These are phyloP conservation scores for Philypnodon macrostomus DNA, from an alignment of 2,797 vertebrate genomes.

Conservation along the genomic window DNA sequence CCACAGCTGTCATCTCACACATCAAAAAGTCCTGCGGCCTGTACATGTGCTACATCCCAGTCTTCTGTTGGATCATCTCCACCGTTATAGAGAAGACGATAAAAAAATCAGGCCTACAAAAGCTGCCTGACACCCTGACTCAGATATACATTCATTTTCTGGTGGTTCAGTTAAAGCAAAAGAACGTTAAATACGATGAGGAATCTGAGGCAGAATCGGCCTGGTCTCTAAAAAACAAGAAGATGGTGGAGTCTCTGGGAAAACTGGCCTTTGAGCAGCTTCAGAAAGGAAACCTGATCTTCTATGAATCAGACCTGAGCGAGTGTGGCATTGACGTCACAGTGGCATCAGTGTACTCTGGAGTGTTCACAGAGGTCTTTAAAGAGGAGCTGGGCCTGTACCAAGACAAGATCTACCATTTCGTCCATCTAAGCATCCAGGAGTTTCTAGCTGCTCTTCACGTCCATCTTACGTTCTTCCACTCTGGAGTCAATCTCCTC, in stretches of 20 bases:
- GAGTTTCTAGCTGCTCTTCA: slow-evolving; percentile 44
- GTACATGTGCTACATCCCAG: slow-evolving; percentile 38
- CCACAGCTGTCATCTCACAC: slow-evolving; percentile 34
- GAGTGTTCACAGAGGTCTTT: slow-evolving; percentile 34
- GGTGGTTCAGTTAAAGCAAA: slow-evolving; percentile 24
- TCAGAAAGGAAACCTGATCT: slow-evolving; percentile 33
- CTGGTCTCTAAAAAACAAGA: slow-evolving; percentile 18
- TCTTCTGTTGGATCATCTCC: slow-evolving; percentile 47
- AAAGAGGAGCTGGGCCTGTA: slow-evolving; percentile 4
- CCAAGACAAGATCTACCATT: slow-evolving; percentile 27
- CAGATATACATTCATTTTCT: slow-evolving; percentile 37
- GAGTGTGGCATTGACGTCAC: slow-evolving; percentile 19
- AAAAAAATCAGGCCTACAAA: slow-evolving; percentile 1
- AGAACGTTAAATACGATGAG: slow-evolving; percentile 25
- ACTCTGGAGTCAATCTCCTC: slow-evolving; percentile 9
- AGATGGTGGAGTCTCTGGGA: slow-evolving; percentile 21
- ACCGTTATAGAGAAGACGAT: slow-evolving; percentile 22
- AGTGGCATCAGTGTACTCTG: slow-evolving; percentile 18
- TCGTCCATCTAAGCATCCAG: slow-evolving; percentile 44
- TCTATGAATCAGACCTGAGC: slow-evolving; percentile 26
- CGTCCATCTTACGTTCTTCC: slow-evolving; percentile 15
- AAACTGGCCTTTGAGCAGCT: slow-evolving; percentile 40
- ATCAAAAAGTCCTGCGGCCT: slow-evolving; percentile 14
- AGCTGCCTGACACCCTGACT: slow-evolving; percentile 38
- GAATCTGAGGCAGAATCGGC: neutral